Evolutionary conservation across 1,140 invertebrate genomes (phyloP).

Genomic region (Magallana angulata): DNA sequence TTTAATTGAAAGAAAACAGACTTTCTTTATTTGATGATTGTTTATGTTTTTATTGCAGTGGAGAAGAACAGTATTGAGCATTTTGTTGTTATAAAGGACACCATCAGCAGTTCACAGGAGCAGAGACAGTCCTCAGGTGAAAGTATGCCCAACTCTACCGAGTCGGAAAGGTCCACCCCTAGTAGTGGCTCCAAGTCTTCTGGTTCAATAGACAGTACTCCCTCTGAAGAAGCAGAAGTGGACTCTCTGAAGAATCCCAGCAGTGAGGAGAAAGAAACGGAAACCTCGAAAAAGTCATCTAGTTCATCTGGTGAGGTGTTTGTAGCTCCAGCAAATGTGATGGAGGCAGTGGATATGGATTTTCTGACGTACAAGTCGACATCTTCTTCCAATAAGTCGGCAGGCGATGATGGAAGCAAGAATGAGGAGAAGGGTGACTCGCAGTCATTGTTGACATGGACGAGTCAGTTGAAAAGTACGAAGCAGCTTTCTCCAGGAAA

Average conservation of each 20-base stretch:
- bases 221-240: not conserved
- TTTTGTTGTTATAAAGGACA: slow-evolving; percentile 51
- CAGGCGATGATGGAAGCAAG: not conserved
- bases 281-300: not conserved
- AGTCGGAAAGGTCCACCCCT: not conserved
- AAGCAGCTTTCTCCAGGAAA: slow-evolving; percentile 35
- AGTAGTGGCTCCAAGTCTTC: not conserved
- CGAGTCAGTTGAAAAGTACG: slow-evolving; percentile 56
- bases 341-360: slow-evolving; percentile 45
- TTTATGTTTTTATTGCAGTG: not conserved
- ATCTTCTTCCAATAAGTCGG: not conserved
- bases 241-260: not conserved
- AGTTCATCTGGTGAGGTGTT: slow-evolving; percentile 40
- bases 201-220: not conserved
- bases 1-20: too few species aligned
- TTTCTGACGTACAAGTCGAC: slow-evolving; percentile 42
- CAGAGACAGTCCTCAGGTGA: not conserved
- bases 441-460: slow-evolving; percentile 57
- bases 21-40: not conserved
- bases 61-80: slow-evolving; percentile 47
- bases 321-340: slow-evolving; percentile 15
- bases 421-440: slow-evolving; percentile 29
- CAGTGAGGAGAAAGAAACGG: not conserved
- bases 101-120: slow-evolving; percentile 9
- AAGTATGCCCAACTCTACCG: not conserved